Evolutionary conservation across 2,888 invertebrate genomes (phyloP).

Genomic region (Matsumyia berberina): DNA sequence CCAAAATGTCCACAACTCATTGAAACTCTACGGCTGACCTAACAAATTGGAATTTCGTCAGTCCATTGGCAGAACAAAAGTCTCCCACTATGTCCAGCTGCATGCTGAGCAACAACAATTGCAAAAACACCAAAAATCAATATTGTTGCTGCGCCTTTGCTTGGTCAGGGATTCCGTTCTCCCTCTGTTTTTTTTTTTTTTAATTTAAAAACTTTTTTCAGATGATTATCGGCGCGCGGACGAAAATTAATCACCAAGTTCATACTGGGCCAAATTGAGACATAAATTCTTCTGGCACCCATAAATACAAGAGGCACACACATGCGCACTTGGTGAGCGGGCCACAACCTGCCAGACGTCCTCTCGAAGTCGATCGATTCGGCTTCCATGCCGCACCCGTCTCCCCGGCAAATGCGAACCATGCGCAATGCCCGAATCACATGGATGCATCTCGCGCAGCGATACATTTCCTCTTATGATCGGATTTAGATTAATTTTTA

Average conservation of each 20-base stretch:
- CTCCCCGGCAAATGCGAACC: constrained; percentile 1
- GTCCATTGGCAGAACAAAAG: constrained; percentile 36
- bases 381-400: background rate
- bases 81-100: constrained; percentile 39
- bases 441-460: constrained; percentile 69
- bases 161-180: background rate
- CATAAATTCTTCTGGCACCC: constrained; percentile 81
- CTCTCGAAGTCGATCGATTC: constrained; percentile 47
- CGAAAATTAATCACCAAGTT: constrained; percentile 78
- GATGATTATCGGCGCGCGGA: constrained; percentile 77
- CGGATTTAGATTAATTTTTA: constrained; percentile 77
- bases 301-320: constrained; percentile 66
- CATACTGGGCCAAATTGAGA: constrained; percentile 82
- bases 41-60: constrained; percentile 56
- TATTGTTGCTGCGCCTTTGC: constrained; percentile 21
- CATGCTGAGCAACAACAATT: constrained; percentile 24
- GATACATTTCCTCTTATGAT: constrained; percentile 75
- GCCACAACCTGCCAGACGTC: constrained; percentile 40
- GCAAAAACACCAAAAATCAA: constrained; percentile 31
- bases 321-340: constrained; percentile 20
- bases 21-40: too few species aligned
- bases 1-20: too few species aligned
- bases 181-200: constrained; percentile 34
- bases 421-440: constrained; percentile 31
- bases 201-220: constrained; percentile 65